Evolutionary conservation across 2,113 vertebrate species (phyloP), one percentile per base, ranked within the genome.

Genomic region (Cebus imitator): DNA sequence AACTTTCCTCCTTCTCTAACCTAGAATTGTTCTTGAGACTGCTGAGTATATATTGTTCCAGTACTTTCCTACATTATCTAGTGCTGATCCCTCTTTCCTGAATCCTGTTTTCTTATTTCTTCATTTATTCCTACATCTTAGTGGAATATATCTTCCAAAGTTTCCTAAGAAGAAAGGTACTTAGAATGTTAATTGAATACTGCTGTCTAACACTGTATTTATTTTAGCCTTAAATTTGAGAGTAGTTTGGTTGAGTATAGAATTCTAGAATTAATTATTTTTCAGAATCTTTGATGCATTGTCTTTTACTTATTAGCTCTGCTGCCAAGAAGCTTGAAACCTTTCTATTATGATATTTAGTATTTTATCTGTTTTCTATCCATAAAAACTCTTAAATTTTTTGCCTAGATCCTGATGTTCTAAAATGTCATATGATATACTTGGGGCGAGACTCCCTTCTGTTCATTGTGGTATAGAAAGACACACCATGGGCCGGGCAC

Each of bases 261-360:
- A 82, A 95, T 93, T 72, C 55, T 83, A 85, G 18, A n/a, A 82
- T 90, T 8, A 61, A 50, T 57, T 88, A 91, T 88, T 76, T 52
- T 89, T 72, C 50, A 57, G 18, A 90, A 66, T 66, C 82, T 70
- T 18, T 11, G 17, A 35, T 87, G 3, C 4, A 78, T 80, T 76
- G 8, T 52, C 37, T 82, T 95, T 86, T 83, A 43, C 20, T 61
- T 84, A 57, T n/a, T 37, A 79, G 8, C 1, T 48, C 23, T 70
- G 12, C 7, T 68, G 32, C 25, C 17, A 37, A 79, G 40, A 83
- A 58, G 48, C 48, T 61, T 72, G 32, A 86, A 89, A 43, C 8
- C 2, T 58, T 76, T 70, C 37, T 64, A 78, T 61, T 70, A 18
- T 90, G 37, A 50, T 81, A 12, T 90, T 83, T 76, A 88, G 10